Conservation (phyloP, 2,113 vertebrate species). For the Anarhynchus alexandrinus region DNA sequence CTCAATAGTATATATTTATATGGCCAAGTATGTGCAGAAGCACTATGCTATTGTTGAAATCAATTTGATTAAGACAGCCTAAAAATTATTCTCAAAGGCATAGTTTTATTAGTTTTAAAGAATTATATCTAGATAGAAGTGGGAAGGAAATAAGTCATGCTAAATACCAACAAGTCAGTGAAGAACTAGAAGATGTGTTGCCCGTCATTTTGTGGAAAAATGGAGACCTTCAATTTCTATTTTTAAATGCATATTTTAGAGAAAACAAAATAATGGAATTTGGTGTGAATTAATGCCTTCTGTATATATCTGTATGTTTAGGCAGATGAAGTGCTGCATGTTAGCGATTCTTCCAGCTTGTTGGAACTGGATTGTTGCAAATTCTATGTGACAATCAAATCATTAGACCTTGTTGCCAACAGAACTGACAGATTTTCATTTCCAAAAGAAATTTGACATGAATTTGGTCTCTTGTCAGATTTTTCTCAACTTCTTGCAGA, state of each 20-base stretch:
- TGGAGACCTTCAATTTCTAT: background rate
- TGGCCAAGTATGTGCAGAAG: background rate
- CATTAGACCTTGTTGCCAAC: background rate
- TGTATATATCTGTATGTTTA: background rate
- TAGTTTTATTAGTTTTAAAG: background rate
- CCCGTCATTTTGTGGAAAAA: background rate
- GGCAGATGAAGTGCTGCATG: background rate
- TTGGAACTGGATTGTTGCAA: background rate
- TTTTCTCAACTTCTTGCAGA: background rate
- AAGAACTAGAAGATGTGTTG: background rate
- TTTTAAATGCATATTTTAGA: background rate
- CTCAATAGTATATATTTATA: background rate
- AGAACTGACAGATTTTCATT: background rate
- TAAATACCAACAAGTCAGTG: background rate
- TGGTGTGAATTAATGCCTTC: background rate
- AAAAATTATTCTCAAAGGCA: background rate
- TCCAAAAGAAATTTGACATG: background rate
- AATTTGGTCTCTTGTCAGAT: background rate
- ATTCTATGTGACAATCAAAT: constrained; percentile 10
- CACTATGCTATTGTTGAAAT: background rate
- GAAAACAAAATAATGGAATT: background rate
- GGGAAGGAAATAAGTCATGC: background rate
- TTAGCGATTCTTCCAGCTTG: background rate
- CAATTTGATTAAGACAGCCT: background rate
- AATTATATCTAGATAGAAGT: background rate